Percentiles rank a stretch among this genome's conserved stretches.
Conservation (phyloP, 1,140 invertebrate species). For the Trichonephila clavipes region DNA sequence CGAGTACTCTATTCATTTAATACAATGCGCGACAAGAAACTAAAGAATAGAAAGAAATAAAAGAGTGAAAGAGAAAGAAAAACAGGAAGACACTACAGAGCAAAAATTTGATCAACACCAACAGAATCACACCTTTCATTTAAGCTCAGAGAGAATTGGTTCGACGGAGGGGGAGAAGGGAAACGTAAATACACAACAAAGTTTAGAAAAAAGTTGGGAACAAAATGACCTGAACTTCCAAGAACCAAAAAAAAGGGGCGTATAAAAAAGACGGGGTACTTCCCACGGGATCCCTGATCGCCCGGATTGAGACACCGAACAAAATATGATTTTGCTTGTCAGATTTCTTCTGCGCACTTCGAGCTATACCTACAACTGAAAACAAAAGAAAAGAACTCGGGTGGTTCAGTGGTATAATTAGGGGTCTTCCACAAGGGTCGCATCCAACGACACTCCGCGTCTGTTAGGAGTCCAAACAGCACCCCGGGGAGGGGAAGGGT, state of each 20-base stretch:
- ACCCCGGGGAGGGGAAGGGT: conserved; percentile 22
- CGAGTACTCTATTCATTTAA: too few species aligned
- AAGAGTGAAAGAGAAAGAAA: neutral
- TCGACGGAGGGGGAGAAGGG: neutral
- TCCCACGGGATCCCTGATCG: neutral
- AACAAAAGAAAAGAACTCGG: conserved; percentile 8
- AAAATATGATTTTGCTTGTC: conserved; percentile 75
- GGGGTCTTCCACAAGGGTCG: conserved; percentile 65
- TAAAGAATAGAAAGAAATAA: neutral
- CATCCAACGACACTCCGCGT: conserved; percentile 53
- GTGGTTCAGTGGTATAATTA: conserved; percentile 70
- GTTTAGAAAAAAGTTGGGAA: neutral
- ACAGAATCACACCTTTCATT: conserved; percentile 13
- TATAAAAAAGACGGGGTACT: neutral
- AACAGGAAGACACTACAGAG: neutral
- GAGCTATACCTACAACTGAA: neutral
- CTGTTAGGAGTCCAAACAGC: conserved; percentile 65
- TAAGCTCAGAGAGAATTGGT: neutral
- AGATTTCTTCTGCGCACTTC: conserved; percentile 54
- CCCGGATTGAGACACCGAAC: conserved; percentile 50
- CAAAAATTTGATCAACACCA: conserved; percentile 12
- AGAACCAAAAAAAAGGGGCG: neutral
- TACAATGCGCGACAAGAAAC: too few species aligned
- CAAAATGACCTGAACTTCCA: conserved; percentile 18
- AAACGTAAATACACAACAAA: neutral